Conservation (phyloP, 2,888 invertebrate species). For the Tetrapedia diversipes region DNA sequence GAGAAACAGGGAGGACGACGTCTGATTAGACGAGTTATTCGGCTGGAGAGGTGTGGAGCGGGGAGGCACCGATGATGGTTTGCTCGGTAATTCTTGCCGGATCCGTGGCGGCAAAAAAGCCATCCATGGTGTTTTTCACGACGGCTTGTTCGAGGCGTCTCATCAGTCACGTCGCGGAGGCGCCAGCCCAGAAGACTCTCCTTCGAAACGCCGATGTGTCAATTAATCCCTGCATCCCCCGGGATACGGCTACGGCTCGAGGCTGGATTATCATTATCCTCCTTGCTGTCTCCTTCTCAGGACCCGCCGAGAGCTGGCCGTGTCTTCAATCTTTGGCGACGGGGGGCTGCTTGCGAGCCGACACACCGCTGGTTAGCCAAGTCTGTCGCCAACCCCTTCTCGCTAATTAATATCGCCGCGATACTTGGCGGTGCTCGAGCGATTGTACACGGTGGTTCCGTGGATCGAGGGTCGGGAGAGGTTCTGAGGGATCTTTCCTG, state of each 20-base stretch:
- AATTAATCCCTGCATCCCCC: conserved; percentile 80
- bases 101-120: conserved; percentile 63
- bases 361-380: too few relatives aligned
- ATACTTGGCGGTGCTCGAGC: neutral
- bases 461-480: neutral
- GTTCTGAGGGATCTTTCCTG: neutral
- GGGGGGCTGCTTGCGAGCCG: too few relatives aligned
- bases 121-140: conserved; percentile 77
- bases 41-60: conserved; percentile 49
- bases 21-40: conserved; percentile 78
- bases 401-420: conserved; percentile 35
- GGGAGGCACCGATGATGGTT: conserved; percentile 44
- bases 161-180: conserved; percentile 80
- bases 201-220: conserved; percentile 81
- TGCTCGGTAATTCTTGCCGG: conserved; percentile 74
- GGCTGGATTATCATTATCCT: conserved; percentile 69
- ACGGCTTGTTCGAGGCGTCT: conserved; percentile 78
- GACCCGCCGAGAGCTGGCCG: conserved; percentile 24
- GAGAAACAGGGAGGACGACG: conserved; percentile 51
- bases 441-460: neutral
- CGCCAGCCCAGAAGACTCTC: conserved; percentile 66
- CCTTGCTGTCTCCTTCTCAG: conserved; percentile 50
- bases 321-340: conserved; percentile 15
- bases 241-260: conserved; percentile 70
- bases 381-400: conserved; percentile 1